phyloP scores from a whole-genome alignment of 1,140 invertebrate species.

The Gryllus bimaculatus region DNA sequence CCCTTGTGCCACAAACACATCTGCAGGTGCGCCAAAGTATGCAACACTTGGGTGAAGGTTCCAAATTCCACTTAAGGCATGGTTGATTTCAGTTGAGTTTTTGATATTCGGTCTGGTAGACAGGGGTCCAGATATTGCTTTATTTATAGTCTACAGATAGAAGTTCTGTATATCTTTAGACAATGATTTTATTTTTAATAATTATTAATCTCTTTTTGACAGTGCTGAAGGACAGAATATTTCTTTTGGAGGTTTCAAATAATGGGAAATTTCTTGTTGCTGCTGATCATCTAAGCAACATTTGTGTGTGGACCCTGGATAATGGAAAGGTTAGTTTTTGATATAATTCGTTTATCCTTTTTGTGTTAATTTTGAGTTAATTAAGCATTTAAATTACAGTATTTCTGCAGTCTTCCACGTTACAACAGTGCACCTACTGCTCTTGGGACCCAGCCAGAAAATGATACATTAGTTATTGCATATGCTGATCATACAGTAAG shows the following conservation, averaged over 20 bases:
- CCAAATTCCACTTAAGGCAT: too few relatives aligned
- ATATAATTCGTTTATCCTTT: not conserved
- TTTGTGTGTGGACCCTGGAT: not conserved
- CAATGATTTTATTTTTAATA: too few relatives aligned
- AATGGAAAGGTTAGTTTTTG: not conserved
- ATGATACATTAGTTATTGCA: not conserved
- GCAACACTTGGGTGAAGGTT: too few relatives aligned
- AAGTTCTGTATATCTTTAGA: too few relatives aligned
- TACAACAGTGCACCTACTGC: not conserved
- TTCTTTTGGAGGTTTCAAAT: not conserved
- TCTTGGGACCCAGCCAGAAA: not conserved
- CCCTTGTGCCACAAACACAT: too few relatives aligned
- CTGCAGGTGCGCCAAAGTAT: too few relatives aligned
- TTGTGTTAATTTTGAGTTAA: too few relatives aligned
- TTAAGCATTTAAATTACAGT: not conserved
- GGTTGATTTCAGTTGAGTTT: too few relatives aligned
- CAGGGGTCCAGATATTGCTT: too few relatives aligned
- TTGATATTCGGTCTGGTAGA: too few relatives aligned
- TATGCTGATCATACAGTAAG: not conserved
- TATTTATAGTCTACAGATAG: too few relatives aligned
- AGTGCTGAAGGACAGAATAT: not conserved
- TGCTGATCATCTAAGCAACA: not conserved
- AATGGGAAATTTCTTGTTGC: not conserved
- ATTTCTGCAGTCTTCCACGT: not conserved
- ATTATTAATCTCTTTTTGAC: not conserved